Conservation (phyloP, 2,888 invertebrate species). For the Drosophila nigricruria region DNA sequence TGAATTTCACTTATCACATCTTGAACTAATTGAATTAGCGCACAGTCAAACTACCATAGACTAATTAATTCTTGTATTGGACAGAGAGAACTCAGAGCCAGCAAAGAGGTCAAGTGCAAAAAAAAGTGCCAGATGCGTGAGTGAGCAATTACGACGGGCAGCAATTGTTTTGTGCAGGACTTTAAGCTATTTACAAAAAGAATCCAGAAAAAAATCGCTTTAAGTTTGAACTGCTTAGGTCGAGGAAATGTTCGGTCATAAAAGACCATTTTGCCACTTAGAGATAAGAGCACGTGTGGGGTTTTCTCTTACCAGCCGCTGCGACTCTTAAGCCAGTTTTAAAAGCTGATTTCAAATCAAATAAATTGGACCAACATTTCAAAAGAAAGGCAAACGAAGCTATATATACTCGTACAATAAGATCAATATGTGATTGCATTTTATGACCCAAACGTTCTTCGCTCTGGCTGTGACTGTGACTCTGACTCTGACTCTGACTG, state of each 20-base stretch:
- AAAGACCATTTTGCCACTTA: conserved; percentile 31
- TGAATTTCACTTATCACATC: conserved; percentile 7
- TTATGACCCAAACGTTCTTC: conserved; percentile 44
- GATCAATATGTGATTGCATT: conserved; percentile 71
- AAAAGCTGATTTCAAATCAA: conserved; percentile 72
- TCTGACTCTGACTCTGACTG: neutral
- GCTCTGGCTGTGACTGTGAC: neutral
- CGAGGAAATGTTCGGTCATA: conserved; percentile 44
- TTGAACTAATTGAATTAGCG: conserved; percentile 23
- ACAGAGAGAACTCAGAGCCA: neutral
- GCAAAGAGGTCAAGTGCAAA: conserved; percentile 29
- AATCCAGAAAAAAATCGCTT: conserved; percentile 14
- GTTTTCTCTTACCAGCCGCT: neutral
- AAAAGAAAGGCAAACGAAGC: conserved; percentile 26
- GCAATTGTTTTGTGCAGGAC: conserved; percentile 19
- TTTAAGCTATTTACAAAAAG: conserved; percentile 21
- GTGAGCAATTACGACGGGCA: conserved; percentile 21
- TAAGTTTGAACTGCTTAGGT: conserved; percentile 1
- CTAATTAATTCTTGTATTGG: conserved; percentile 6
- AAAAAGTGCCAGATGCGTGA: conserved; percentile 32
- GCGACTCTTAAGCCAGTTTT: conserved; percentile 43
- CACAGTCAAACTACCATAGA: conserved; percentile 7
- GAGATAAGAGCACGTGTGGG: conserved; percentile 54
- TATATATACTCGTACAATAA: conserved; percentile 40
- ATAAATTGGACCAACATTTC: conserved; percentile 61